Percentiles rank a stretch among this genome's conserved stretches.
phyloP scores from a whole-genome alignment of 2,888 invertebrate genomes.

The Ophion ventricosus region DNA sequence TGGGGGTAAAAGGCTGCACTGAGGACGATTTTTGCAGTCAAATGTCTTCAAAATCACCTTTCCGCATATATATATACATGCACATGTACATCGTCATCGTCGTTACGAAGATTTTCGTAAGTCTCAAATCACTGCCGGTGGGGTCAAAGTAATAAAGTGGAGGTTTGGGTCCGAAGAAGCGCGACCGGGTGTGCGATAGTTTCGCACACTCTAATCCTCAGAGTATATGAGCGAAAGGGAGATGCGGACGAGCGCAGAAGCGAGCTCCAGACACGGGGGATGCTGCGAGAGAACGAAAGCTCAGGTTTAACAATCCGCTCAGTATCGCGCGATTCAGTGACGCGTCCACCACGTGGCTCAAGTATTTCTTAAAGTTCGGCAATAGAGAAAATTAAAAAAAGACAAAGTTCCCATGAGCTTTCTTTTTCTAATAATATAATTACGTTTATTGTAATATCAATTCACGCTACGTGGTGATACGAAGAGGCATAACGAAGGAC shows the following conservation, averaged over 20 bases:
- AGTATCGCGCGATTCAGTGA: slow-evolving; percentile 72
- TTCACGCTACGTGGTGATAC: background rate
- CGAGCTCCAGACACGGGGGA: slow-evolving; percentile 71
- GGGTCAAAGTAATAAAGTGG: slow-evolving; percentile 65
- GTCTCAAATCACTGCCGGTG: slow-evolving; percentile 43
- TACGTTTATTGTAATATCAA: background rate
- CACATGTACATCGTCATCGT: too few species aligned
- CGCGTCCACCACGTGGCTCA: slow-evolving; percentile 63
- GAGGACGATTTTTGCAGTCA: too few species aligned
- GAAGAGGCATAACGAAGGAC: background rate
- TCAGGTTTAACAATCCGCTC: slow-evolving; percentile 61
- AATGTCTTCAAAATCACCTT: too few species aligned
- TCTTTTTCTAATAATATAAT: too few species aligned
- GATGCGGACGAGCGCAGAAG: slow-evolving; percentile 70
- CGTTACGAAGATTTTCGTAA: slow-evolving; percentile 21
- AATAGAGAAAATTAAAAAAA: slow-evolving; percentile 5
- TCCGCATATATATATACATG: too few species aligned
- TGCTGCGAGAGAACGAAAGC: slow-evolving; percentile 69
- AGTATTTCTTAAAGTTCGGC: background rate
- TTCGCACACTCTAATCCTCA: slow-evolving; percentile 14
- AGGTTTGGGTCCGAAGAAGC: slow-evolving; percentile 46
- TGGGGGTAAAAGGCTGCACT: too few species aligned
- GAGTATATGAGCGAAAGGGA: slow-evolving; percentile 33
- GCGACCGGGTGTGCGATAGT: slow-evolving; percentile 18
- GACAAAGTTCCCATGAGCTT: background rate